A percentile compares a stretch with the other conserved stretches of the same genome.
phyloP scores from a whole-genome alignment of 2,113 vertebrate genomes.

The Glareola pratincola region DNA sequence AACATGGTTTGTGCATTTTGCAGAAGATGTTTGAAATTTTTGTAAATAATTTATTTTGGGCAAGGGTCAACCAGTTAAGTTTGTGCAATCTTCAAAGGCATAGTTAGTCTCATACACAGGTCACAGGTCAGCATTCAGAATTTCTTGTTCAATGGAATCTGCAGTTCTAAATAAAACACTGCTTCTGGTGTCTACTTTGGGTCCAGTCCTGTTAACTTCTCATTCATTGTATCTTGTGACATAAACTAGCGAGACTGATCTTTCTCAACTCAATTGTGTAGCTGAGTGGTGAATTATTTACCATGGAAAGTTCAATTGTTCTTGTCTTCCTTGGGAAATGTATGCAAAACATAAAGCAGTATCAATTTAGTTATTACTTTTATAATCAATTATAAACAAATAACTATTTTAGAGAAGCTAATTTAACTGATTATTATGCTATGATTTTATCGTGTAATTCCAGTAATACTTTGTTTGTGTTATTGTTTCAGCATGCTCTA shows the following conservation, averaged over 20 bases:
- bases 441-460: background rate
- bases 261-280: background rate
- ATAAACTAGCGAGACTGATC: background rate
- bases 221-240: background rate
- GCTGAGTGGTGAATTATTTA: background rate
- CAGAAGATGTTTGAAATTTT: background rate
- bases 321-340: background rate
- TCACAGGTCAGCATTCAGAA: background rate
- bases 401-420: background rate
- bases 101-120: background rate
- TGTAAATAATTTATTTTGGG: background rate
- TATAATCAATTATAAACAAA: background rate
- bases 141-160: background rate
- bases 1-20: background rate
- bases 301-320: background rate
- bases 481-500: background rate
- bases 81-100: background rate
- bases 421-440: background rate
- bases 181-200: background rate
- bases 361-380: background rate
- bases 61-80: background rate
- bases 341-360: background rate
- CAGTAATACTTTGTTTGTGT: background rate
- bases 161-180: background rate
- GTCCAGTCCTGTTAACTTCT: background rate